Evolutionary conservation across 2,113 vertebrate genomes (phyloP).

Genomic region (Sturnira hondurensis): DNA sequence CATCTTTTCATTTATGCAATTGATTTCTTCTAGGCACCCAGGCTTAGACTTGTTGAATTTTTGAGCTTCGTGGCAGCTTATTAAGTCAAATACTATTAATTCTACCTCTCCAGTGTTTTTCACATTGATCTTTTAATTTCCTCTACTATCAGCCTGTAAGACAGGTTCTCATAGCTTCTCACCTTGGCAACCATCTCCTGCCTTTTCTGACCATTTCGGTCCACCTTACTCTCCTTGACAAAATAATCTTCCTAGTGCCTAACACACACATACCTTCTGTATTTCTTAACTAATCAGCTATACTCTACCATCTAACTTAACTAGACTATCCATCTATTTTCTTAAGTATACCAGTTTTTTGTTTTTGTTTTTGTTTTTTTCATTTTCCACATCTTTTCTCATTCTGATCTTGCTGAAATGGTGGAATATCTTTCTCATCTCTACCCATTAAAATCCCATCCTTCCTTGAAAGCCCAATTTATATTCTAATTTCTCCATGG

Average conservation of each 20-base stretch:
- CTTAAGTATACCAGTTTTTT: neutral
- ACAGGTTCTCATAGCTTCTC: neutral
- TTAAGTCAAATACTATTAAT: neutral
- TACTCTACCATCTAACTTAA: neutral
- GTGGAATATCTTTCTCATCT: neutral
- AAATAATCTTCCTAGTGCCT: neutral
- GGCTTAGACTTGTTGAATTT: neutral
- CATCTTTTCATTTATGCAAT: neutral
- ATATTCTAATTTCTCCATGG: neutral
- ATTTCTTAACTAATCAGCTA: neutral
- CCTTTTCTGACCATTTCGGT: neutral
- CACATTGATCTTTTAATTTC: neutral
- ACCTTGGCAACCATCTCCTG: neutral
- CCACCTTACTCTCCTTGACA: neutral
- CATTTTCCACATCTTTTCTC: neutral
- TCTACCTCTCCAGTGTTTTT: neutral
- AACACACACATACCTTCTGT: neutral
- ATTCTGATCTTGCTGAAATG: neutral
- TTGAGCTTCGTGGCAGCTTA: neutral
- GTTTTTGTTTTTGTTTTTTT: neutral
- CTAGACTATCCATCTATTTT: neutral
- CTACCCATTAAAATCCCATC: neutral
- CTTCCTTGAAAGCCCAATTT: neutral
- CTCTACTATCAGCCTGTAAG: neutral
- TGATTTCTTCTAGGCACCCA: neutral